phyloP scores from a whole-genome alignment of 2,113 vertebrate species.

The Nycticryphes semicollaris region DNA sequence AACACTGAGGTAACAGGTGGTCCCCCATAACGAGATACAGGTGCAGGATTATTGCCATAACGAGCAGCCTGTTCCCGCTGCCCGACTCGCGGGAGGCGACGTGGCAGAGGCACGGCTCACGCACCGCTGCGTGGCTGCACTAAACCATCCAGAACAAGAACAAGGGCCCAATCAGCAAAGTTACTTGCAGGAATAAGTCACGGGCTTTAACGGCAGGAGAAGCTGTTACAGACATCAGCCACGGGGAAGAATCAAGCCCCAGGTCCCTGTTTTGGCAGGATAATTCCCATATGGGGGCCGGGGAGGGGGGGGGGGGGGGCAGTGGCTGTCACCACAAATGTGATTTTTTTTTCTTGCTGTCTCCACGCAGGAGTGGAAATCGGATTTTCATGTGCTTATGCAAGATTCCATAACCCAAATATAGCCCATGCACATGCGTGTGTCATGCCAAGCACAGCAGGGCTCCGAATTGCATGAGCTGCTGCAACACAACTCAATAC shows the following conservation, averaged over 20 bases:
- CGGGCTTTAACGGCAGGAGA: background rate
- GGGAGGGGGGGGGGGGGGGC: no score
- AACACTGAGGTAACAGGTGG: background rate
- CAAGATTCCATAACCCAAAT: background rate
- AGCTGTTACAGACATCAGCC: rapidly evolving
- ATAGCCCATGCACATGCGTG: rapidly evolving
- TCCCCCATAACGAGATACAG: background rate
- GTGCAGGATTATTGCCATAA: constrained; percentile 3
- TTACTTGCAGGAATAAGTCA: background rate
- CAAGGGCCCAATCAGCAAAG: background rate
- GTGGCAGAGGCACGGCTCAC: background rate
- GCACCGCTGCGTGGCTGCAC: rapidly evolving
- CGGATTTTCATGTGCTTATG: rapidly evolving
- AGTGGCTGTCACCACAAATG: rapidly evolving
- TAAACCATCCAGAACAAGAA: background rate
- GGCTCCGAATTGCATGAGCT: rapidly evolving
- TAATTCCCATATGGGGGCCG: rapidly evolving
- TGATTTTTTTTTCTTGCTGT: background rate
- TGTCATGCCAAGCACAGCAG: rapidly evolving
- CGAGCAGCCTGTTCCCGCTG: background rate
- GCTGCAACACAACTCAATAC: background rate
- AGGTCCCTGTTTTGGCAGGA: background rate
- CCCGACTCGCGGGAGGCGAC: background rate
- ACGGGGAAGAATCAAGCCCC: background rate
- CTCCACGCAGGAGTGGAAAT: rapidly evolving